Evolutionary conservation across 2,113 vertebrate species (phyloP), one percentile per base, ranked within the genome.

Genomic region (Sakesphorus luctuosus): DNA sequence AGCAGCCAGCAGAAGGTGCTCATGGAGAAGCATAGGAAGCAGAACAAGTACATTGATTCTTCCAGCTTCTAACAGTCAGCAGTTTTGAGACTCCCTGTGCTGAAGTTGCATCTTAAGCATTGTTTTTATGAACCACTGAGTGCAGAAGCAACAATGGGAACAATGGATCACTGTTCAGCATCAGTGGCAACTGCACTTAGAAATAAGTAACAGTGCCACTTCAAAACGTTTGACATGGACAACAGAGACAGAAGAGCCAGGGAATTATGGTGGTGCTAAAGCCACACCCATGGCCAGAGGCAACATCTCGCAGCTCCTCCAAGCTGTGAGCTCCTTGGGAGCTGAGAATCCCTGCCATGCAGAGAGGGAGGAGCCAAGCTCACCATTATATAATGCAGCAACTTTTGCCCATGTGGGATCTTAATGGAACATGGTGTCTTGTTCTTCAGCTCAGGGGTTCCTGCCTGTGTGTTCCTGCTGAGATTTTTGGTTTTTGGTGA

Each of bases 101-200:
- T 92, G 96, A 89, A 96, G 77, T 56, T 97, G 65, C 96, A 96
- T 96, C 91, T 97, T 81, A 84, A 87, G 76, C 86, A 96, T 92
- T 97, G 96, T 96, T 96, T 95, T 90, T 91, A 68, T 89, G 96
- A 94, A 97, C 94, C 94, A 87, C 96, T 89, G 93, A 87, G 86
- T 84, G 80, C 1, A 31, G 94, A 93, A 96, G 79, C 73, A 94
- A 93, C 94, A 95, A 96, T 92, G 94, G 92, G 94, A 96, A 96
- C 93, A 96, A 96, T 95, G 93, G 93, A 87, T 96, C 88, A 74
- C 95, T 96, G 93, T 94, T 96, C 95, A 96, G 93, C 93, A 74
- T 96, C 96, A 96, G 87, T 96, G 96, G 88, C 94, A 93, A 96
- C 90, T 96, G 94, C 23, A 18, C 82, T 88, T 93, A 90, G 90